Base-by-base conservation (phyloP, 2,113 vertebrate species). In the Gila orcuttii region DNA sequence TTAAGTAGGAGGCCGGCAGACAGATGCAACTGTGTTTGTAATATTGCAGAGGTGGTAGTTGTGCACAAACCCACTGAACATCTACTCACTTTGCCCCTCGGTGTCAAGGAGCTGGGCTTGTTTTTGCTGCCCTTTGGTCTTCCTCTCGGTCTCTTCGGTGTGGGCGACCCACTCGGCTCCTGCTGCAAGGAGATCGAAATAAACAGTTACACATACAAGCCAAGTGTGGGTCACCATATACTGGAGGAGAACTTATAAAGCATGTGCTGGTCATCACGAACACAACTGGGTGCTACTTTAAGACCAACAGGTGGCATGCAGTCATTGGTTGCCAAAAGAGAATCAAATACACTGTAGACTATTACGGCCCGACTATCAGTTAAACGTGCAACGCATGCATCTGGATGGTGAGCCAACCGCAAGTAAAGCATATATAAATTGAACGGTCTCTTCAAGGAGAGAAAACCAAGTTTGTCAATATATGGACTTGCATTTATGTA, bases 61-160 rank as follows among this genome's bases (percentile, higher is more conserved):
- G 4, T 25, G 23, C 6, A 77, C 4, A 3, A 6, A 52, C 4
- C 11, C 4, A 42, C 57, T 17, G 25, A 68, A 64, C 28, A 1
- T 57, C 69, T 42, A 85, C 86, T 96, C 90, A 98, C 98, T 95
- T 97, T 97, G 92, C 93, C 95, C 94, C 98, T 97, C 5, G 93
- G 1, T 39, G 92, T 59, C 1, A 94, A n/a, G 42, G 79, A 59
- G 79, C 82, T 75, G 9, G 89, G 84, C 94, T 98, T 98, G 94
- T 98, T 99, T 93, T 96, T 98, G 95, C 97, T 98, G 89, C 97
- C 98, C 95, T 97, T 98, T 0, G 97, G 98, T 89, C 98, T 95
- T 89, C 97, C 97, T 79, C 97, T 95, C 90, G 97, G 94, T 95
- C 97, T 96, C 96, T 99, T 99, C 74, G 97, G 96, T 91, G 95